Conservation (phyloP, 2,113 vertebrate genomes). For the Seriola quinqueradiata region DNA sequence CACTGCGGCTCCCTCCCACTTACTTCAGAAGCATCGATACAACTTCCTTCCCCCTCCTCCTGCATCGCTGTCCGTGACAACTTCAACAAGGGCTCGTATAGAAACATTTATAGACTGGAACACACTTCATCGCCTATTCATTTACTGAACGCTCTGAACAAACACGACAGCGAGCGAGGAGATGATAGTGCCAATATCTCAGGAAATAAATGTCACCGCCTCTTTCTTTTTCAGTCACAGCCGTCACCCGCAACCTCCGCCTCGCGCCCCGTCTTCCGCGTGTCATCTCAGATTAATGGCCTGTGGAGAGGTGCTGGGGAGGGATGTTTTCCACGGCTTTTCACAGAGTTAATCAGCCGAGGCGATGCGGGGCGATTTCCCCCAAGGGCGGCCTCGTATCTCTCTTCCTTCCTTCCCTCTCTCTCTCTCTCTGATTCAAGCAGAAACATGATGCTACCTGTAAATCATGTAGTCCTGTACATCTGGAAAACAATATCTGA, state of each 20-base stretch:
- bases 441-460: not conserved
- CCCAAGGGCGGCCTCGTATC: conserved; percentile 23
- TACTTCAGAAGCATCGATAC: not conserved
- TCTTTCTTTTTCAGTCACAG: conserved; percentile 25
- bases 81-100: conserved; percentile 1
- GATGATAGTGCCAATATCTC: conserved; percentile 26
- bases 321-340: conserved; percentile 33
- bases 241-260: not conserved
- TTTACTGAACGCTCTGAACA: not conserved
- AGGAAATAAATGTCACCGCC: conserved; percentile 25
- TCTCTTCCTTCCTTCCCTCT: not conserved
- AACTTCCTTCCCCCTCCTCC: not conserved
- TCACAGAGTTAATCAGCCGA: conserved; percentile 64
- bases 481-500: too few relatives aligned
- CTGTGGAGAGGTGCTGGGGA: conserved; percentile 28
- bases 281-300: conserved; percentile 61
- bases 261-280: conserved; percentile 4
- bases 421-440: not conserved
- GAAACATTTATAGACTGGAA: conserved; percentile 1
- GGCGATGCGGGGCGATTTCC: conserved; percentile 45
- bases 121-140: conserved; percentile 20
- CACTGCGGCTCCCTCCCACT: too few relatives aligned
- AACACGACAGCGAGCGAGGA: conserved; percentile 18
- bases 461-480: not conserved
- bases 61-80: not conserved